A percentile compares a stretch with the other conserved stretches of the same genome.
Conservation (phyloP, 2,113 vertebrate genomes). For the Mesoclemmys tuberculata region DNA sequence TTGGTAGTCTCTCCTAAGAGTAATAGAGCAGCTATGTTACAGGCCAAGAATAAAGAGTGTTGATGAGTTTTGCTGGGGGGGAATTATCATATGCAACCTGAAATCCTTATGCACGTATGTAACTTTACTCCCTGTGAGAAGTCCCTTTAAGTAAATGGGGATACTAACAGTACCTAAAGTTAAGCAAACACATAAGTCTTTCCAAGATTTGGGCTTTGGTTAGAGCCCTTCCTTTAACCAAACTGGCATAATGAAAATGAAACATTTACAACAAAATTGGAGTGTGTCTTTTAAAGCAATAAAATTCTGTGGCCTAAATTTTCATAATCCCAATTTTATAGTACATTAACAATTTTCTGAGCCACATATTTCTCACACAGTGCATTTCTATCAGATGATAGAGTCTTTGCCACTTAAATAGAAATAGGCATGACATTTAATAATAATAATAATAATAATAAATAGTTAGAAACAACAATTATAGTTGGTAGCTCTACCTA, state of each 20-base stretch:
- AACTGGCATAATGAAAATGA: background rate
- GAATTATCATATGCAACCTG: accelerated
- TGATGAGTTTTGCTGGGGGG: background rate
- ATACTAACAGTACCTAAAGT: background rate
- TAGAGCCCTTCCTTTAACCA: background rate
- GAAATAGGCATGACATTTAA: too few relatives aligned
- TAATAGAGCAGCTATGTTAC: background rate
- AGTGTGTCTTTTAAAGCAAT: background rate
- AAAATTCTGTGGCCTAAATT: accelerated
- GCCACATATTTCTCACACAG: accelerated
- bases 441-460: too few relatives aligned
- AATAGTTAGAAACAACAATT: too few relatives aligned
- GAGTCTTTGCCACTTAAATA: too few relatives aligned
- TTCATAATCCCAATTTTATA: background rate
- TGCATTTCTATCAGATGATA: too few relatives aligned
- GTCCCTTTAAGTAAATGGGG: background rate
- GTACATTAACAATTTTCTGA: background rate
- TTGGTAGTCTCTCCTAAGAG: background rate
- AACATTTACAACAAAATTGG: background rate
- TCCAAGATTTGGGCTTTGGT: background rate
- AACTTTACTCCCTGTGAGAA: too few relatives aligned
- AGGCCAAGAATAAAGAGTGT: background rate
- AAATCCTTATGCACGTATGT: background rate
- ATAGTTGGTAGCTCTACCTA: too few relatives aligned
- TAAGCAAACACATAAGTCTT: background rate